A percentile compares a stretch with the other conserved stretches of the same genome.
phyloP scores from a whole-genome alignment of 2,797 vertebrate genomes.

The Trichosurus vulpecula region DNA sequence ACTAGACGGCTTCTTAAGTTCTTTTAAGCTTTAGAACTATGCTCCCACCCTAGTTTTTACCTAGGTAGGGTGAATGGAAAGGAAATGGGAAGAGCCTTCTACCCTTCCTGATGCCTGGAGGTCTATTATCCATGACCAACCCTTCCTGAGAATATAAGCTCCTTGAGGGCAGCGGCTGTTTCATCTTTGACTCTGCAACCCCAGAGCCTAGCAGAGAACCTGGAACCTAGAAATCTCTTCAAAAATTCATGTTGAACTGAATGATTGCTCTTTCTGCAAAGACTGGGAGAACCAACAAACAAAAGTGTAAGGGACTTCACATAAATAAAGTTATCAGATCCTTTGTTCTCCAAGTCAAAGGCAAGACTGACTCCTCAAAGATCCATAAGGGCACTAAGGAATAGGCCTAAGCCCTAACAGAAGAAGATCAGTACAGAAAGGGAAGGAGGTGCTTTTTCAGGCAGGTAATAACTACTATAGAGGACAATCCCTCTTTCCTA shows the following conservation, averaged over 20 bases:
- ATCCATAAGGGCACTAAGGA: background rate
- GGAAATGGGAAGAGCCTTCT: background rate
- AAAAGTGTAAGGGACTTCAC: background rate
- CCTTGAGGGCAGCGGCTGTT: background rate
- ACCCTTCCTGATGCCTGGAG: background rate
- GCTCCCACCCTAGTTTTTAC: no score
- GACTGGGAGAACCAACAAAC: background rate
- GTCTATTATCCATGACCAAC: background rate
- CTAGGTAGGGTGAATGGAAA: background rate
- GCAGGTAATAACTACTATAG: no score
- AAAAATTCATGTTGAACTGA: background rate
- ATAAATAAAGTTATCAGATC: background rate
- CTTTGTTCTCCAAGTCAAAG: background rate
- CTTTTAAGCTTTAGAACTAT: background rate
- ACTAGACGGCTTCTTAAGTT: background rate
- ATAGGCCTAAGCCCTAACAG: background rate
- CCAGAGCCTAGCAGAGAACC: background rate
- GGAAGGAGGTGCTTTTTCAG: no score
- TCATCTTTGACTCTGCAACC: background rate
- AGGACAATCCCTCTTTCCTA: accelerated
- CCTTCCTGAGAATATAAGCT: background rate
- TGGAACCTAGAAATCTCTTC: background rate
- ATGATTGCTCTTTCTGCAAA: background rate
- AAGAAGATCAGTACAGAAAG: background rate
- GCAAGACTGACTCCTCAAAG: background rate